Conservation (phyloP, 2,797 vertebrate species). For the Pelodytes ibericus region DNA sequence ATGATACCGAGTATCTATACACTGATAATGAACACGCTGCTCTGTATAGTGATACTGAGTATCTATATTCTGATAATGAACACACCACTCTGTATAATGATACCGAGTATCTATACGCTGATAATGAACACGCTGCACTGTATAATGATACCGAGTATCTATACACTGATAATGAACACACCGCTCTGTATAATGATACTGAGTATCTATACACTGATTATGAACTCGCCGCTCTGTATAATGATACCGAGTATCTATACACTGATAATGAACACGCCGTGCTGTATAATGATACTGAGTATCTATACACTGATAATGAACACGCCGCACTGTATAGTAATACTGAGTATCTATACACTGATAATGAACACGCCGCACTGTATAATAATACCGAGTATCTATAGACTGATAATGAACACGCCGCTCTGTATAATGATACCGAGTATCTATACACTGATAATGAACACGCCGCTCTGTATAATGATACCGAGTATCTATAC, state of each 20-base stretch:
- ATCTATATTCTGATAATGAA: too few species aligned
- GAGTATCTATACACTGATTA: not conserved
- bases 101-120: too few species aligned
- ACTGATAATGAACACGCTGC: too few species aligned
- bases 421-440: not conserved
- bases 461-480: not conserved
- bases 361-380: not conserved
- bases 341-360: not conserved
- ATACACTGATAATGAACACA: too few species aligned
- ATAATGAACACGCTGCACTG: too few species aligned
- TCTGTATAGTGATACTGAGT: too few species aligned
- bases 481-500: too few species aligned
- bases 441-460: not conserved
- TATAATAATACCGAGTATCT: conserved; percentile 8
- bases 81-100: too few species aligned
- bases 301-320: not conserved
- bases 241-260: not conserved
- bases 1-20: too few species aligned
- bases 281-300: not conserved
- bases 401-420: not conserved
- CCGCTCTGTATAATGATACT: too few species aligned
- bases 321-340: not conserved
- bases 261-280: too few species aligned
- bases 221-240: not conserved
- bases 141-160: too few species aligned